Evolutionary conservation across 2,113 vertebrate species (phyloP).

Genomic region (Pangasianodon gigas): DNA sequence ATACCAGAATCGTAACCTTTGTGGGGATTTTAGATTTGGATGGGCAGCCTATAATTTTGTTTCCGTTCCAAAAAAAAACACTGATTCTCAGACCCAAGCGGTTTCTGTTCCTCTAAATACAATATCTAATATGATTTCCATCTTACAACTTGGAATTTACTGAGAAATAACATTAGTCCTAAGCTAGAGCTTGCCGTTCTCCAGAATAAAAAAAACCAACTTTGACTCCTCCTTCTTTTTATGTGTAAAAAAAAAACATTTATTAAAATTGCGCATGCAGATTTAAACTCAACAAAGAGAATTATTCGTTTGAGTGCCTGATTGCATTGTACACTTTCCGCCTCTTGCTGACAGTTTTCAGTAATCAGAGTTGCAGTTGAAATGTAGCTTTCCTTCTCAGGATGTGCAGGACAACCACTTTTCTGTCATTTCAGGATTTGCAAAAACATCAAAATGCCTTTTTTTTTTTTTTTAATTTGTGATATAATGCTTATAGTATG

Average conservation of each 20-base stretch:
- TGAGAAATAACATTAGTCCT: neutral
- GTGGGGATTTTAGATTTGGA: neutral
- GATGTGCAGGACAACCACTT: constrained; percentile 6
- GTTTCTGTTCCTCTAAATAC: neutral
- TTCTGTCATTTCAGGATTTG: neutral
- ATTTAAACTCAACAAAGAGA: constrained; percentile 21
- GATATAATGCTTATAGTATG: neutral
- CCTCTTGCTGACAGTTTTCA: neutral
- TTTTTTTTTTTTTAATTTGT: neutral
- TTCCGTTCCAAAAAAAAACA: neutral
- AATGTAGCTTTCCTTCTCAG: constrained; percentile 14
- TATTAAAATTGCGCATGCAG: neutral
- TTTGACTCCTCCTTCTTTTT: neutral
- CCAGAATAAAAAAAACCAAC: neutral
- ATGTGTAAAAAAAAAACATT: neutral
- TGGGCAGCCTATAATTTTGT: neutral
- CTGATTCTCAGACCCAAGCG: neutral
- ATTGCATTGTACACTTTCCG: neutral
- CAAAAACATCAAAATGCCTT: neutral
- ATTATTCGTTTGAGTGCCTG: neutral
- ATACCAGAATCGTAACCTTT: neutral
- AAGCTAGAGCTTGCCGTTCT: neutral
- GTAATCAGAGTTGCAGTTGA: constrained; percentile 11
- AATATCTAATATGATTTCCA: neutral
- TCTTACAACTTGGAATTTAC: neutral